Evolutionary conservation across 2,888 invertebrate species (phyloP).

Genomic region (Pseudococcus viburni): DNA sequence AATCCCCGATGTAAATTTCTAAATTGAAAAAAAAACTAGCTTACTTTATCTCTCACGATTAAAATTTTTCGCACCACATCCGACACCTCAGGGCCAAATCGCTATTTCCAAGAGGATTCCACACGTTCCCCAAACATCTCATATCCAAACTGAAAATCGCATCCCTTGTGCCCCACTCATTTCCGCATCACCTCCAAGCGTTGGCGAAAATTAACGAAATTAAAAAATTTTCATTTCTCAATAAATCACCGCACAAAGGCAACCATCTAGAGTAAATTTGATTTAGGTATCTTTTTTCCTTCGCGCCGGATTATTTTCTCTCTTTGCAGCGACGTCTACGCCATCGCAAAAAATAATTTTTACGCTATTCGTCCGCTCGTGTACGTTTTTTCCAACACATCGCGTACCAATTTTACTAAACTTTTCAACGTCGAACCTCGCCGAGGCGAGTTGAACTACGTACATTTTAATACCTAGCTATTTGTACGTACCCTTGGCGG

Average conservation of each 20-base stretch:
- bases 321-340: background rate
- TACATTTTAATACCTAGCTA: background rate
- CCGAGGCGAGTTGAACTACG: background rate
- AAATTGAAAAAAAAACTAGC: too few relatives aligned
- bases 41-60: too few relatives aligned
- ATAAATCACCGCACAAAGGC: background rate
- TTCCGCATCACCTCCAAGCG: background rate
- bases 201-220: background rate
- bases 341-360: background rate
- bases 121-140: too few relatives aligned
- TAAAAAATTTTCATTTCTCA: constrained; percentile 5
- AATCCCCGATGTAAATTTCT: too few relatives aligned
- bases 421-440: background rate
- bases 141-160: too few relatives aligned
- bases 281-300: background rate
- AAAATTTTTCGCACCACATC: too few relatives aligned
- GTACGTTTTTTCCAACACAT: background rate
- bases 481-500: background rate
- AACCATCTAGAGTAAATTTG: background rate
- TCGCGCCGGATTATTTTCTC: too few relatives aligned
- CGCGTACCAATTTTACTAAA: background rate
- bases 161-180: too few relatives aligned
- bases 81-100: too few relatives aligned
- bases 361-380: background rate
- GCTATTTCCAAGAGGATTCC: too few relatives aligned